A percentile compares a stretch with the other conserved stretches of the same genome.
phyloP scores from a whole-genome alignment of 2,797 vertebrate species.

The Rhynchonycteris naso region DNA sequence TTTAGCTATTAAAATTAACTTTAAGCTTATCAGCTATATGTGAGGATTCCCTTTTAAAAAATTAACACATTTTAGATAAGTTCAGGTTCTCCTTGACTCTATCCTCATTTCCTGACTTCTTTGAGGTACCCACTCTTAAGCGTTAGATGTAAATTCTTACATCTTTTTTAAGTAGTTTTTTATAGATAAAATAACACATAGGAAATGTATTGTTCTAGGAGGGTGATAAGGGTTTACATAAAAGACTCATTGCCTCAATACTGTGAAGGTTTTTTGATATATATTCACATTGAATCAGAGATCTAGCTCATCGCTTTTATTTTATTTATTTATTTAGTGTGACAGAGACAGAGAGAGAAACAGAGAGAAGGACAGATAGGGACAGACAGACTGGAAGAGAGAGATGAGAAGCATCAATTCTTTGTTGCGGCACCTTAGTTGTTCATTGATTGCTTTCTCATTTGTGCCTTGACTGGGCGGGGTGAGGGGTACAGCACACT shows the following conservation, averaged over 20 bases:
- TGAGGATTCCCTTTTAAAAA: too few species aligned
- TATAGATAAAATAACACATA: neutral
- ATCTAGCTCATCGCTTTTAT: neutral
- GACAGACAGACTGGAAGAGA: too few species aligned
- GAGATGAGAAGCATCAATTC: too few species aligned
- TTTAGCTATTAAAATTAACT: conserved; percentile 26
- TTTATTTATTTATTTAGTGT: neutral
- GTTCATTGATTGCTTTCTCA: too few species aligned
- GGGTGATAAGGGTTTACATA: neutral
- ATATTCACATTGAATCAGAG: neutral
- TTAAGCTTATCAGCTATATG: neutral
- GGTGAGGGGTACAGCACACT: too few species aligned
- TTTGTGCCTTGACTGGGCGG: too few species aligned
- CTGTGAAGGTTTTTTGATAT: conserved; percentile 20
- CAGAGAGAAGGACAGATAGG: too few species aligned
- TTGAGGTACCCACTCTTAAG: neutral
- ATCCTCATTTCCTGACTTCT: neutral
- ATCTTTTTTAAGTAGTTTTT: neutral
- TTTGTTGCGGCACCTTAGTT: too few species aligned
- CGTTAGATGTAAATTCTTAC: conserved; percentile 22
- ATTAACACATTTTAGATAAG: conserved; percentile 1
- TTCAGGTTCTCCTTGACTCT: conserved; percentile 1
- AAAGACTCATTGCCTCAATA: neutral
- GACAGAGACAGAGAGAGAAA: too few species aligned
- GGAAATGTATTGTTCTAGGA: conserved; percentile 40